Base-by-base conservation (phyloP, 2,113 vertebrate genomes). In the Nothobranchius furzeri region DNA sequence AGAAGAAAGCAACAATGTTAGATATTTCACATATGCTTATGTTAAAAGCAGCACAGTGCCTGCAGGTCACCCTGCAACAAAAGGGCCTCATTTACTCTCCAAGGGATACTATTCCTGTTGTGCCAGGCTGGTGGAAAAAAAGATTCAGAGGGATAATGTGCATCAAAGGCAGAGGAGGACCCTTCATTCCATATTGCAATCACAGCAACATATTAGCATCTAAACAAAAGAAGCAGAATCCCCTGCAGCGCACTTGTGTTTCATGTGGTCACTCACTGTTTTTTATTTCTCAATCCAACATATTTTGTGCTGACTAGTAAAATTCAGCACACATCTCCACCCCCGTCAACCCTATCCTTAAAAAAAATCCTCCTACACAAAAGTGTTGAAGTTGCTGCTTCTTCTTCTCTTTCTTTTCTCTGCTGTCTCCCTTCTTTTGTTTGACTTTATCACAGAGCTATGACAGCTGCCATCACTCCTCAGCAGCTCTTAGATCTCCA, bases 381-480 rank as follows among this genome's bases (percentile, higher is more conserved):
- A 90, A 90, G 83, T 88, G 82, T 88, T 85, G 73, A 90, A 89
- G 85, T 89, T 92, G 89, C 87, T 85, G 72, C 83, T 89, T 82
- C 84, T 91, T 75, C 46, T 60, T 58, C 68, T 76, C 82, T 82
- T 74, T 53, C 12, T 42, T 48, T 37, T 15, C 73, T 71, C 35
- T 50, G 30, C 75, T 79, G 66, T 68, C 75, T 48, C 50, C 35
- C 49, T 68, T 84, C 73, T 87, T 70, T 81, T 70, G 79, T 88
- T 80, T 84, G 77, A 82, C 85, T 88, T 87, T 76, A 88, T 81
- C 75, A 76, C 69, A 69, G 69, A 74, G 85, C 78, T 79, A 73
- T 92, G 92, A 91, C 92, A 93, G 92, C 92, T 93, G 92, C 92
- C 91, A 91, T 89, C 90, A 70, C 83, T 85, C 83, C 84, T 87